phyloP scores from a whole-genome alignment of 2,888 invertebrate species.

The Latrodectus elegans region DNA sequence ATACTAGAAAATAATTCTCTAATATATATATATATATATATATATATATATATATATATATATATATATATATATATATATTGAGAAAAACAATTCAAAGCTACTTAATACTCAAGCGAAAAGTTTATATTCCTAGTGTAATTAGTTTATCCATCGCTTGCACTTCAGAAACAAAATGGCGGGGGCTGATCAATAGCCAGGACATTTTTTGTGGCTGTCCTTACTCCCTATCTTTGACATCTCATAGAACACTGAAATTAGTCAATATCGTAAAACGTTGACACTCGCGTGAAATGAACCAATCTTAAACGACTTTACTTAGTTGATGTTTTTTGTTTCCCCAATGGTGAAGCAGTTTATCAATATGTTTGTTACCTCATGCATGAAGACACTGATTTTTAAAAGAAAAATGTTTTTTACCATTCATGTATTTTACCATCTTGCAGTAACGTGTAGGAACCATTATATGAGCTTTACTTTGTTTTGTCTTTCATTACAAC shows the following conservation, averaged over 20 bases:
- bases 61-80: no score
- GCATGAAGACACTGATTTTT: constrained; percentile 26
- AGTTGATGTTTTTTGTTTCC: constrained; percentile 30
- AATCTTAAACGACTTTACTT: constrained; percentile 60
- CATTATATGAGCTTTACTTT: constrained; percentile 32
- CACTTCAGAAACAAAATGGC: constrained; percentile 13
- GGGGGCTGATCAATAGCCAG: constrained; percentile 37
- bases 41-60: no score
- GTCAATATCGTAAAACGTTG: constrained; percentile 63
- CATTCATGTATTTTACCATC: constrained; percentile 12
- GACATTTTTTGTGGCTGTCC: background rate
- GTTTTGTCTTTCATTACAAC: background rate
- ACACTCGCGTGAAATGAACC: constrained; percentile 58
- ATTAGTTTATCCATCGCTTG: constrained; percentile 42
- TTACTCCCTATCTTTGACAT: constrained; percentile 5
- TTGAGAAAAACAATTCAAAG: constrained; percentile 20
- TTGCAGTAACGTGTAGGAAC: constrained; percentile 38
- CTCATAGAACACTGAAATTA: constrained; percentile 37
- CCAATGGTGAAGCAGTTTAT: constrained; percentile 40
- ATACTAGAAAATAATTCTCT: no score
- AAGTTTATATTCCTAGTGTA: constrained; percentile 24
- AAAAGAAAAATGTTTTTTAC: background rate
- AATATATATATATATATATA: no score
- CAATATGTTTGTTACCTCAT: constrained; percentile 49
- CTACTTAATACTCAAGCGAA: constrained; percentile 21